These are phyloP conservation scores for Chloebia gouldiae DNA, from an alignment of 2,113 vertebrate species.

Conservation along the genomic window DNA sequence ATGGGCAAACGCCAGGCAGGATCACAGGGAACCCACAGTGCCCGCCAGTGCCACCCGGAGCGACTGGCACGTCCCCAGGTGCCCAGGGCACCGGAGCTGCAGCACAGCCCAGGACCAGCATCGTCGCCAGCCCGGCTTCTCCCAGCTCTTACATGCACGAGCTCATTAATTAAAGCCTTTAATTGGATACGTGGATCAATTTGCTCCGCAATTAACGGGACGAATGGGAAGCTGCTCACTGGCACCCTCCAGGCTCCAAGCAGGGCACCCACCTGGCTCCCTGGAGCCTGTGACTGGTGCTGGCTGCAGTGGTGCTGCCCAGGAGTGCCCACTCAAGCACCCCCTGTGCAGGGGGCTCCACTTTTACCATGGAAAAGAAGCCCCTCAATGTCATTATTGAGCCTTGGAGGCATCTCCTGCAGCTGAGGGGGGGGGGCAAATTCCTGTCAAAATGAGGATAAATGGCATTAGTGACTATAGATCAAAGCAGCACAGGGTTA, in stretches of 20 bases:
- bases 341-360: fast-evolving
- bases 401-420: not conserved
- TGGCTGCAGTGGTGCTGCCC: not conserved
- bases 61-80: fast-evolving
- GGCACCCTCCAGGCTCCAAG: not conserved
- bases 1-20: fast-evolving
- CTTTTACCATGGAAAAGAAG: not conserved
- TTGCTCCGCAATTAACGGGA: not conserved
- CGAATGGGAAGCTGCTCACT: not conserved
- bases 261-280: not conserved
- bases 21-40: fast-evolving
- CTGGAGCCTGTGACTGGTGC: fast-evolving
- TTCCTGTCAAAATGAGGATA: not conserved
- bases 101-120: not conserved
- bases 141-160: not conserved
- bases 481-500: not conserved
- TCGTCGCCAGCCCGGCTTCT: fast-evolving
- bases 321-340: not conserved
- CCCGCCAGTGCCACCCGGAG: fast-evolving
- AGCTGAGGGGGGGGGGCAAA: not conserved
- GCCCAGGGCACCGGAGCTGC: fast-evolving
- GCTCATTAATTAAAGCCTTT: constrained; percentile 23
- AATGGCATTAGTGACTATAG: not conserved
- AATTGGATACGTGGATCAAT: constrained; percentile 12
- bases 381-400: not conserved